phyloP scores from a whole-genome alignment of 2,797 vertebrate species.

The Cetoscarus ocellatus region DNA sequence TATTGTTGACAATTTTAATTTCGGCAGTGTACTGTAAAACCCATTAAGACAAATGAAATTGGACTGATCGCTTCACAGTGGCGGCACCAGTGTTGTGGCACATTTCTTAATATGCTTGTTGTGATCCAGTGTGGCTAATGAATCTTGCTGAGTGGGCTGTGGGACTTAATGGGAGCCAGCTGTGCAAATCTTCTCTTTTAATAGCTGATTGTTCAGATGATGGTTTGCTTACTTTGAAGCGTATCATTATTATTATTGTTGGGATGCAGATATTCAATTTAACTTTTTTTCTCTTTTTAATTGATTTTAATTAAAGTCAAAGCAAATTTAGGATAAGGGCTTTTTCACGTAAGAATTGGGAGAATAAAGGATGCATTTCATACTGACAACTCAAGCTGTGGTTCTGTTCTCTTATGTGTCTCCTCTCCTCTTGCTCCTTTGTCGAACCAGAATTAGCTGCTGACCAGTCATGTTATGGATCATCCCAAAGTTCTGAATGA shows the following conservation, averaged over 20 bases:
- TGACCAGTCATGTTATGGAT: too few species aligned
- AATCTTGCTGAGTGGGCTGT: constrained; percentile 67
- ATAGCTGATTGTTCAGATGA: constrained; percentile 63
- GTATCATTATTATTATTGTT: constrained; percentile 12
- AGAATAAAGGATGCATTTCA: not conserved
- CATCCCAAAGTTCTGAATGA: too few species aligned
- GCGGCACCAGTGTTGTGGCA: constrained; percentile 50
- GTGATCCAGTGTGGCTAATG: constrained; percentile 70
- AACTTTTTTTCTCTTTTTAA: constrained; percentile 3
- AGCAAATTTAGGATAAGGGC: not conserved
- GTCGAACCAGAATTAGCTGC: too few species aligned
- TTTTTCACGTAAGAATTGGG: not conserved
- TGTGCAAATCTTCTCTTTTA: constrained; percentile 66
- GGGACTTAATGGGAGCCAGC: constrained; percentile 67
- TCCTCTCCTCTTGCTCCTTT: too few species aligned
- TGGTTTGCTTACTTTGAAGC: constrained; percentile 55
- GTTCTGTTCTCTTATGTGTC: too few species aligned
- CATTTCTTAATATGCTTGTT: constrained; percentile 66
- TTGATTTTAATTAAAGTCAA: constrained; percentile 13
- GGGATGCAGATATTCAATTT: constrained; percentile 38
- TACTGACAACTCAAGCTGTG: constrained; percentile 10
- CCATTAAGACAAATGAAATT: constrained; percentile 41
- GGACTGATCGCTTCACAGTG: constrained; percentile 42
- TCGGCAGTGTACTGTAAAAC: constrained; percentile 10
- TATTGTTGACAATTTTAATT: constrained; percentile 39